Evolutionary conservation across 2,797 vertebrate species (phyloP).

Genomic region (Rhinogobio ventralis): DNA sequence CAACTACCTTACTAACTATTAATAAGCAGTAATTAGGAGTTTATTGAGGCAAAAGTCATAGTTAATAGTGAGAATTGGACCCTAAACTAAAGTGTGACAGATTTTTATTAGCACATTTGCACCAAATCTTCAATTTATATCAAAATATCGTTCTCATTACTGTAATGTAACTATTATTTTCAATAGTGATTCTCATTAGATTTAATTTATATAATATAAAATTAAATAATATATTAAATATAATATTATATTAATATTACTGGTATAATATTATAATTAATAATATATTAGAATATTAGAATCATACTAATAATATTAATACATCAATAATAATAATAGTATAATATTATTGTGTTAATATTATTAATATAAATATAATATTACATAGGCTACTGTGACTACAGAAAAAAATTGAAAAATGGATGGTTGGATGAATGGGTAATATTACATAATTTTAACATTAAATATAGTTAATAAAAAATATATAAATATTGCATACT

Average conservation of each 20-base stretch:
- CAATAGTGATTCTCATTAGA: background rate
- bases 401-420: background rate
- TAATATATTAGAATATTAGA: background rate
- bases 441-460: background rate
- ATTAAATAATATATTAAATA: background rate
- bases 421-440: background rate
- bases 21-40: background rate
- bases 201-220: background rate
- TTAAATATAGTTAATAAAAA: background rate
- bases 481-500: background rate
- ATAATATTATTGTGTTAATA: background rate
- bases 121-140: background rate
- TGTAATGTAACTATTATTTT: background rate
- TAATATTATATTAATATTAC: background rate
- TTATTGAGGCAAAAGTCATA: background rate
- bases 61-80: too few relatives aligned
- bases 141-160: background rate
- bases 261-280: background rate
- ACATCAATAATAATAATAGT: background rate
- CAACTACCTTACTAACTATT: background rate
- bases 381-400: background rate
- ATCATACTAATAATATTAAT: background rate
- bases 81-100: background rate
- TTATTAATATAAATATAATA: background rate
- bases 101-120: too few relatives aligned